Base-by-base conservation (phyloP, 1,140 invertebrate genomes). In the Apis laboriosa region DNA sequence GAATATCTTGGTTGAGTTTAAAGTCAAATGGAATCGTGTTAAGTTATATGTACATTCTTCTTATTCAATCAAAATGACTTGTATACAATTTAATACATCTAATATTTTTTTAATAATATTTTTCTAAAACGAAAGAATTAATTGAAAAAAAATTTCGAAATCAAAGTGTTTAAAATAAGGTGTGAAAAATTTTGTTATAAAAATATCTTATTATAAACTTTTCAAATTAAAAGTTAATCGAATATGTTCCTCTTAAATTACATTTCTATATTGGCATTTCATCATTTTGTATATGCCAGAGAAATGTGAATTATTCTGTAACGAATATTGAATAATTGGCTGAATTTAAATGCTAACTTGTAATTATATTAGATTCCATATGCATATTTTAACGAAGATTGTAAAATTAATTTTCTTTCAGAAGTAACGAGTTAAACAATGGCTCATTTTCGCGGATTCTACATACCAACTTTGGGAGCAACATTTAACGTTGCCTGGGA, bases 401-500 rank as follows among this genome's bases (percentile, higher is more conserved):
- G 17, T 34, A 56, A 60, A 21, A 70, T 13, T 21, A 66, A 80
- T 58, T 61, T 77, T 2, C 43, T 84, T 68, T 2, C 61, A 84
- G 87, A 73, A 83, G 84, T 77, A 84, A 80, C 85, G 79, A 80
- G 80, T 80, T 78, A 72, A 82, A 87, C 89, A 84, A 96, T 96
- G 95, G 94, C 95, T 73, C 92, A 95, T 86, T 95, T 97, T 77
- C 95, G 95, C 51, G 95, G 95, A 83, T 95, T 96, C 77, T 94
- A 94, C 72, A 94, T 97, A 86, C 97, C 97, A 21, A 96, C 97
- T 53, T 91, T 97, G 67, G 95, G 95, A 87, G 97, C 97, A 89
- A 96, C 96, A 24, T 91, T 97, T 84, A 97, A 97, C 90, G 97
- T 97, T 73, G 96, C 97, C 4, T 96, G 97, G 95, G 97, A 97